A percentile compares a stretch with the other conserved stretches of the same genome.
Evolutionary conservation across 2,113 vertebrate species (phyloP).

Genomic region (Hiodon alosoides): DNA sequence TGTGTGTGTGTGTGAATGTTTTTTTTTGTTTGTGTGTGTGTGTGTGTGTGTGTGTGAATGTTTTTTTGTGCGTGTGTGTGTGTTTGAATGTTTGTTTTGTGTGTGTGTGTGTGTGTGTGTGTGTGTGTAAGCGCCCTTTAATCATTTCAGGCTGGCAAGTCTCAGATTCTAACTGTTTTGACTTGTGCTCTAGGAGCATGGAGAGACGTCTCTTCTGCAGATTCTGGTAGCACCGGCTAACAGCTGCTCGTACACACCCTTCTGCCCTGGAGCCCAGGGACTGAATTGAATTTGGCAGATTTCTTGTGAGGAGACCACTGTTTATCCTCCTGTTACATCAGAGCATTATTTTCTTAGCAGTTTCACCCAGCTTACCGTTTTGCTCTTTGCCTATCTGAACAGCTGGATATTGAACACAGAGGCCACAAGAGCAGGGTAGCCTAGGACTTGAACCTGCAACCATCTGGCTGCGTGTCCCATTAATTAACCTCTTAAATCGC

Average conservation of each 20-base stretch:
- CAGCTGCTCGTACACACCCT: not conserved
- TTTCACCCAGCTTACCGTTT: not conserved
- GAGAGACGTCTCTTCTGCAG: slow-evolving; percentile 16
- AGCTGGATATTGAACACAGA: too few relatives aligned
- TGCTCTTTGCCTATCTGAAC: not conserved
- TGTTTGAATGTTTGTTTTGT: too few relatives aligned
- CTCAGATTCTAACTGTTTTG: slow-evolving; percentile 32
- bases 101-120: slow-evolving; percentile 19
- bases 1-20: too few relatives aligned
- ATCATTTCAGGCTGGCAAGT: slow-evolving; percentile 58
- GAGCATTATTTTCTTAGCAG: too few relatives aligned
- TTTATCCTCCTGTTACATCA: not conserved
- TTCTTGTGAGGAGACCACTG: not conserved
- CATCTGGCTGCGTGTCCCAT: too few relatives aligned
- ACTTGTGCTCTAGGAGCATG: slow-evolving; percentile 23
- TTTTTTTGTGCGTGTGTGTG: too few relatives aligned
- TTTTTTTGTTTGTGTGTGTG: too few relatives aligned
- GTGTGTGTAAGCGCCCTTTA: slow-evolving; percentile 50
- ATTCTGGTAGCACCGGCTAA: slow-evolving; percentile 22
- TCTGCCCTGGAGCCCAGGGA: not conserved
- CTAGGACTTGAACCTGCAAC: too few relatives aligned
- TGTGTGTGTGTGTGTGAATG: too few relatives aligned
- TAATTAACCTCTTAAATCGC: too few relatives aligned
- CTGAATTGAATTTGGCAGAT: not conserved
- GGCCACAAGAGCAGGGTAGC: too few relatives aligned